Evolutionary conservation across 1,140 invertebrate species (phyloP), one percentile per base, ranked within the genome.

Genomic region (Ostrea edulis): DNA sequence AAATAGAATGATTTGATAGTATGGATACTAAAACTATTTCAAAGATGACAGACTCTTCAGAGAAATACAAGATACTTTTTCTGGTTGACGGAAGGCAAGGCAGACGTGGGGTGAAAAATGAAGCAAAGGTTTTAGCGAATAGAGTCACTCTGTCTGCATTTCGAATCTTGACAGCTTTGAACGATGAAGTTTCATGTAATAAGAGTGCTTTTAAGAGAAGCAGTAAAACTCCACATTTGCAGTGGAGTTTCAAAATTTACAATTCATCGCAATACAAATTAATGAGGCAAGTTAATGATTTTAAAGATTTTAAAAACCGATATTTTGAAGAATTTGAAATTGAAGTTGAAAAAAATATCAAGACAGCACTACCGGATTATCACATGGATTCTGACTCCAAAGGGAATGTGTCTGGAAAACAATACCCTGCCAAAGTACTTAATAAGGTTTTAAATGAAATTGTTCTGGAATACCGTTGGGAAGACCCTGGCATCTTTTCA

Each of bases 381-480:
- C 9, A 35, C 12, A 2, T 4, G 29, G 25, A 77, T 35, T 14
- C 29, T 77, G 68, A 77, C 14, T 35, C 68, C 14, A 25, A 11
- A 77, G 25, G 68, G 2, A 22, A 77, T 35, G 14, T 14, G 29
- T 25, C 8, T 14, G 68, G 68, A 44, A 77, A 35, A 77, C 29
- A 77, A 29, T 77, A 77, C 29, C 68, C 68, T 14, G 68, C 68
- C 0, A 25, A 77, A 12, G 12, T 77, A 29, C 29, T 77, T 8
- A 77, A 77, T 35, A 77, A 77, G 68, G 68, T 77, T 25, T 25
- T 77, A 9, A 77, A 77, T 77, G 68, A 77, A 77, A 77, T 77
- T 77, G 68, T 35, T 77, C 29, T 77, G 22, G 68, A 77, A 12
- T 77, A 77, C 29, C 68, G 29, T 14, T 77, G 68, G 68, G 68